Percentiles rank a stretch among this genome's conserved stretches.
These are phyloP conservation scores for Lasius fuliginosus DNA, from an alignment of 2,888 invertebrate genomes.

Conservation along the genomic window DNA sequence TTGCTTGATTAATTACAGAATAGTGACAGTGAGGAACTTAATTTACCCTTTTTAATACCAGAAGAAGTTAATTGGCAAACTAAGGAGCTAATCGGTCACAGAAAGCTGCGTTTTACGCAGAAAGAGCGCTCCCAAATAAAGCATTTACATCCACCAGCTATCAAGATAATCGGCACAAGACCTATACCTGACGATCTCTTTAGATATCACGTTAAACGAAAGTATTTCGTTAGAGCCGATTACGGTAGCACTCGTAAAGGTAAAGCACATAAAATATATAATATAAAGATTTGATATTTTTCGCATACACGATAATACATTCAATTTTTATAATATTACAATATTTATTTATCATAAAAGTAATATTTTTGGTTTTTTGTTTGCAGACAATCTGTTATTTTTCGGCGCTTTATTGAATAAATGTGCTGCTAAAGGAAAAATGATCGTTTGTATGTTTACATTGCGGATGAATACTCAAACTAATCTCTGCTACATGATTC, in stretches of 20 bases:
- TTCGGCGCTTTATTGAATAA: constrained; percentile 50
- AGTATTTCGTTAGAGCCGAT: constrained; percentile 30
- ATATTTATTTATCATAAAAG: background rate
- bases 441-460: constrained; percentile 50
- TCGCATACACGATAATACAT: background rate
- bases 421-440: constrained; percentile 26
- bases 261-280: constrained; percentile 1
- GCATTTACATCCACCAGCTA: constrained; percentile 50
- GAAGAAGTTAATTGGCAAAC: constrained; percentile 23
- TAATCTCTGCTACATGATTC: constrained; percentile 53
- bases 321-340: background rate
- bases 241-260: constrained; percentile 40
- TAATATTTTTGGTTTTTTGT: constrained; percentile 10
- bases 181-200: constrained; percentile 44
- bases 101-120: constrained; percentile 56
- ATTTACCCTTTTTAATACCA: background rate
- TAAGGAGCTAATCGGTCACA: constrained; percentile 50
- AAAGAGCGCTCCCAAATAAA: constrained; percentile 49
- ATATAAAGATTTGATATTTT: background rate
- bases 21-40: constrained; percentile 19
- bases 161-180: constrained; percentile 68
- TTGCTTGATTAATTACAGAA: constrained; percentile 9
- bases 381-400: constrained; percentile 47
- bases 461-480: constrained; percentile 42
- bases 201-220: constrained; percentile 41